Evolutionary conservation across 2,888 invertebrate species (phyloP), one percentile per base, ranked within the genome.

Genomic region (Xanthia togata): DNA sequence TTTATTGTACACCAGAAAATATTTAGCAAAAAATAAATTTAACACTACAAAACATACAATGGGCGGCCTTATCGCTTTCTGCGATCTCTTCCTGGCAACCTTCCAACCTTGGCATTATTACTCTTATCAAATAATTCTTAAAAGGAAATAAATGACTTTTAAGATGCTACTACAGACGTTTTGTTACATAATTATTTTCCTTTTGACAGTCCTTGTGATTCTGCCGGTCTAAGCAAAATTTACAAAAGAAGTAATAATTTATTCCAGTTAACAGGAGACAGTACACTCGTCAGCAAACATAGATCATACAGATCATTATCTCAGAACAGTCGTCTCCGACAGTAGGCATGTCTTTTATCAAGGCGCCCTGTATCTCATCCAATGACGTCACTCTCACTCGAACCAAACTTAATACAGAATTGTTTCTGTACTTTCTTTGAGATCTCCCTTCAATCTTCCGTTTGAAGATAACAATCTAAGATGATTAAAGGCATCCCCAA

Each of bases 401-500:
- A 44, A 38, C 62, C n/a, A 57, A 75, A 78, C 69, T 75, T 79
- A 79, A 75, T 35, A 73, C 31, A 41, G 47, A 77, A 78, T 82
- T 85, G 71, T 80, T 79, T 76, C 77, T 74, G 72, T 75, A 72
- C 55, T 78, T 79, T 76, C 76, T 70, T 72, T 57, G 53, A 79
- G 67, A 77, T 72, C 72, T 78, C 65, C 69, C 64, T 64, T 67
- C 53, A 70, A 72, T 81, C 53, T 78, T 74, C 67, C 62, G 78
- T 83, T 81, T 83, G 77, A 74, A 79, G 79, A 82, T 69, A 83
- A 83, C 76, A 78, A 79, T 83, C 69, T 77, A 64, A 79, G 71
- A 74, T 72, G 76, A 78, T 83, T 84, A 82, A 73, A 87, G 82
- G 70, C 59, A 62, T 50, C 44, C 23, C 62, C 71, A 68, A 82